Evolutionary conservation across 1,140 invertebrate genomes (phyloP).

Genomic region (Ganaspis sp.): DNA sequence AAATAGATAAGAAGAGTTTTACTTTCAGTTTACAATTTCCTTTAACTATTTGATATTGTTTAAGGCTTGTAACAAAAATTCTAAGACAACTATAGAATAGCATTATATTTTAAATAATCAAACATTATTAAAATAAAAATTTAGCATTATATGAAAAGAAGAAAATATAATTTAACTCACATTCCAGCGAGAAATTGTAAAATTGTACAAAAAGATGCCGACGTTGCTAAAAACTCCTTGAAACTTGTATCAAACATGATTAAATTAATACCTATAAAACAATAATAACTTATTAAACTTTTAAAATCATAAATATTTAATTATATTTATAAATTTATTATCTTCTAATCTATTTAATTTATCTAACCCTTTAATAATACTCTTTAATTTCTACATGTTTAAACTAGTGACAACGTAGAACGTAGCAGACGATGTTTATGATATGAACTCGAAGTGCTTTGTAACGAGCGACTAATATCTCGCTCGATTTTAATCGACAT

Average conservation of each 20-base stretch:
- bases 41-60: too few relatives aligned
- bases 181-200: constrained; percentile 83
- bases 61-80: too few relatives aligned
- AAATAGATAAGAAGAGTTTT: too few relatives aligned
- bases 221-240: constrained; percentile 72
- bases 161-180: constrained; percentile 76
- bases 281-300: neutral
- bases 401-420: neutral
- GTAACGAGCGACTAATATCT: neutral
- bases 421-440: neutral
- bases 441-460: neutral
- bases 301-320: neutral
- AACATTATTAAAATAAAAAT: constrained; percentile 27
- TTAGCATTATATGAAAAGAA: constrained; percentile 21
- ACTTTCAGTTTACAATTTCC: too few relatives aligned
- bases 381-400: neutral
- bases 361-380: neutral
- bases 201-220: constrained; percentile 82
- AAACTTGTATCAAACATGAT: constrained; percentile 18
- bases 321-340: neutral
- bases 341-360: neutral
- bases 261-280: neutral
- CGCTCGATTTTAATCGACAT: too few relatives aligned
- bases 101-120: constrained; percentile 4
- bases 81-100: too few relatives aligned